These are phyloP conservation scores for Rhodophaea formosa DNA, from an alignment of 2,888 invertebrate species.

Conservation along the genomic window DNA sequence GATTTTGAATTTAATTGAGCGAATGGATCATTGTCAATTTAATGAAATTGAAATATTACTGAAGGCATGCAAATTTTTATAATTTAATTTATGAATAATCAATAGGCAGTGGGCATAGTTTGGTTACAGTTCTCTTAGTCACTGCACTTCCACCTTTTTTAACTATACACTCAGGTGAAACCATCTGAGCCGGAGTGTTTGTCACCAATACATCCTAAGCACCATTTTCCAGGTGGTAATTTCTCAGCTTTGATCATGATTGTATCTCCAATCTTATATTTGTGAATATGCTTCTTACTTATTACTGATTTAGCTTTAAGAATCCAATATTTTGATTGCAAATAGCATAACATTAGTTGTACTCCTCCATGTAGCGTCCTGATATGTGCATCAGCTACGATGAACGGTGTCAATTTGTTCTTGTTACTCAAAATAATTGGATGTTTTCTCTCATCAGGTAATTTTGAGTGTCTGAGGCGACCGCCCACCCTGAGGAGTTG, in stretches of 20 bases:
- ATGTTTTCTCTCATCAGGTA: constrained; percentile 19
- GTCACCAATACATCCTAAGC: neutral
- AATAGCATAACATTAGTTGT: constrained; percentile 26
- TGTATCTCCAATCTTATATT: constrained; percentile 6
- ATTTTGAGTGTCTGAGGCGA: constrained; percentile 19
- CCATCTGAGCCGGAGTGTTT: constrained; percentile 12
- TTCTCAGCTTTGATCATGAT: neutral
- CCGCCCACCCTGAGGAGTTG: no score
- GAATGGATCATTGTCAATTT: no score
- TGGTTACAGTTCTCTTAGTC: constrained; percentile 2
- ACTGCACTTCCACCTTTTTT: neutral
- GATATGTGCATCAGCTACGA: constrained; percentile 25
- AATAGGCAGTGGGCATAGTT: constrained; percentile 2
- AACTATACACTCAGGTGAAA: neutral
- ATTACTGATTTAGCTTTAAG: constrained; percentile 6
- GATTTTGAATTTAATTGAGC: no score
- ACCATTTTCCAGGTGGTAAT: constrained; percentile 10
- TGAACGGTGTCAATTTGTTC: constrained; percentile 21
- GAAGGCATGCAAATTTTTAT: no score
- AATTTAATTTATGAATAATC: no score
- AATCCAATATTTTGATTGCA: constrained; percentile 17
- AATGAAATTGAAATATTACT: no score
- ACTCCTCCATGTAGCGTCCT: constrained; percentile 32
- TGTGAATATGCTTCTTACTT: neutral
- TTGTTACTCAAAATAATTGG: constrained; percentile 25